Conservation (phyloP, 92 coral and sea anemone species). For the Pocillopora meandrina region DNA sequence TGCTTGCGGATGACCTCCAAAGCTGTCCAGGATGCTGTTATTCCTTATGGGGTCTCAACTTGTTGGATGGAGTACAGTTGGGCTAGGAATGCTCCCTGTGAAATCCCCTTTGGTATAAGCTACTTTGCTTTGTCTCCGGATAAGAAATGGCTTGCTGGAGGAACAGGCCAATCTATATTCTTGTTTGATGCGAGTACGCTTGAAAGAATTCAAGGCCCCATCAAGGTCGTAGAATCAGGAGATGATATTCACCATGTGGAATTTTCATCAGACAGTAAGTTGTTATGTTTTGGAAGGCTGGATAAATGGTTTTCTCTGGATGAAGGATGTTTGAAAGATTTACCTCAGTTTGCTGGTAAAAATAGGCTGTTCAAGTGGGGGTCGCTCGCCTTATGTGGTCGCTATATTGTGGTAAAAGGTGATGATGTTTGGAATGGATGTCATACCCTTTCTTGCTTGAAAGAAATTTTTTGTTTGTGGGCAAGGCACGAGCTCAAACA, state of each 20-base stretch:
- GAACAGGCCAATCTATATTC: not conserved
- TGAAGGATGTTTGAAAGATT: not conserved
- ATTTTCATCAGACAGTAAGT: constrained; percentile 29
- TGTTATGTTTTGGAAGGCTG: constrained; percentile 28
- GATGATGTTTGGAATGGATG: not conserved
- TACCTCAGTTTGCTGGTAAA: constrained; percentile 16
- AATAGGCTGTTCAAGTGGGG: not conserved
- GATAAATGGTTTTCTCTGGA: constrained; percentile 32
- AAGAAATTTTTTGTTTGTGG: not conserved
- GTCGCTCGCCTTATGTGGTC: not conserved
- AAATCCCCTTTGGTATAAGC: not conserved
- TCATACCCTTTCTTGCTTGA: not conserved
- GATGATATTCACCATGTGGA: not conserved
- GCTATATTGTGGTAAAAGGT: not conserved
- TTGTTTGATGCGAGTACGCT: not conserved
- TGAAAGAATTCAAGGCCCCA: not conserved
- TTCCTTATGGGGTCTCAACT: not conserved
- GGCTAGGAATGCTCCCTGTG: too few relatives aligned
- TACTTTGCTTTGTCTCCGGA: not conserved
- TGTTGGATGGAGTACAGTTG: not conserved
- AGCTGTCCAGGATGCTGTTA: not conserved
- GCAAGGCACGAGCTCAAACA: not conserved
- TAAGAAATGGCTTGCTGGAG: not conserved
- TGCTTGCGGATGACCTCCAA: not conserved
- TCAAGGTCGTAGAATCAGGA: not conserved